A percentile compares a stretch with the other conserved stretches of the same genome.
Evolutionary conservation across 2,888 invertebrate genomes (phyloP).

Genomic region (Leucoptera coffeella): DNA sequence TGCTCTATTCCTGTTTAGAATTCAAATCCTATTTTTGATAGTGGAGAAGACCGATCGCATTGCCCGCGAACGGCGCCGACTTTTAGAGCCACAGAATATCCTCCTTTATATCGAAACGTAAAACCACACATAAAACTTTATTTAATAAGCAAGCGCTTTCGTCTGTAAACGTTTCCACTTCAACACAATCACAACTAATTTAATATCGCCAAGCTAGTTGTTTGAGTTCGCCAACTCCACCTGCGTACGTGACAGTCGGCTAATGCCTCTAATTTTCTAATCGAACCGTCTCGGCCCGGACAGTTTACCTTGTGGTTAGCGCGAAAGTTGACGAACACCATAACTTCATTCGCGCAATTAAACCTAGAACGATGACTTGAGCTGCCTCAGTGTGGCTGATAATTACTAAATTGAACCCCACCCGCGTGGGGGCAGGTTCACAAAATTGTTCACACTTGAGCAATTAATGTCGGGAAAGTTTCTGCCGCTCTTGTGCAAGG

Average conservation of each 20-base stretch:
- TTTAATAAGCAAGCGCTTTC: too few relatives aligned
- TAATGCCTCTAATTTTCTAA: slow-evolving; percentile 1
- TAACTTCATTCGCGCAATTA: slow-evolving; percentile 11
- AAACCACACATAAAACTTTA: too few relatives aligned
- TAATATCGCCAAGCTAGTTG: too few relatives aligned
- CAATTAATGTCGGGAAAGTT: slow-evolving; percentile 36
- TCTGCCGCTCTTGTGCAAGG: slow-evolving; percentile 8
- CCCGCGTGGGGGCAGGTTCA: slow-evolving; percentile 7
- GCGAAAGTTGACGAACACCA: slow-evolving; percentile 1
- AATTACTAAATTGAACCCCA: slow-evolving; percentile 24
- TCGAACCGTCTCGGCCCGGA: not conserved
- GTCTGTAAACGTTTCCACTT: too few relatives aligned
- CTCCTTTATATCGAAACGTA: too few relatives aligned
- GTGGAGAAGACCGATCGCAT: too few relatives aligned
- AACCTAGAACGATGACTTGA: slow-evolving; percentile 4
- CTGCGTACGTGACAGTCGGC: too few relatives aligned
- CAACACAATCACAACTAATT: too few relatives aligned
- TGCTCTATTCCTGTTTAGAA: slow-evolving; percentile 17
- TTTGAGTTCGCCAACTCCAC: too few relatives aligned
- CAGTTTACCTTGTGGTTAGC: slow-evolving; percentile 1
- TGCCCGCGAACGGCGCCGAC: too few relatives aligned
- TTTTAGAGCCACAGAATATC: too few relatives aligned
- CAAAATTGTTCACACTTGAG: slow-evolving; percentile 26
- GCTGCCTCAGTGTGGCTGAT: slow-evolving; percentile 10
- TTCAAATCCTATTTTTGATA: too few relatives aligned